Base-by-base conservation (phyloP, 2,888 invertebrate genomes). In the Alloplasta piceator region DNA sequence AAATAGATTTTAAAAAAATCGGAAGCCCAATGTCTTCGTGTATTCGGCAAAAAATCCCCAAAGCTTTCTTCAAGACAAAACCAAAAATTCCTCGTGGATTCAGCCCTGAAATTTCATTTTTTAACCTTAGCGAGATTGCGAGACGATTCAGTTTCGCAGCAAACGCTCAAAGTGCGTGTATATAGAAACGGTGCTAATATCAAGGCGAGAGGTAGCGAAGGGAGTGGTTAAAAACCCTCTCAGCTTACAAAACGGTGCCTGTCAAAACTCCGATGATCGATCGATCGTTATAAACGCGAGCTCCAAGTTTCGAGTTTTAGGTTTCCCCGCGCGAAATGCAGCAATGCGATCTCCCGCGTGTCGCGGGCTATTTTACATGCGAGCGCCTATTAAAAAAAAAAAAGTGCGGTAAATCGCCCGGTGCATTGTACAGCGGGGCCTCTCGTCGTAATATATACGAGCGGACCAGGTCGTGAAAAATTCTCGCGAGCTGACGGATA, bases 231-330 rank as follows among this genome's bases (percentile, higher is more conserved):
- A 26, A 26, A 39, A 52, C 58, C 70, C 66, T 81, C 81, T 87
- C 87, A 83, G 86, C 83, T 87, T 88, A 88, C 89, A 85, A 88
- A 87, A 88, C 86, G 86, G 84, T 3, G 72, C 84, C 85, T 88
- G 90, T 90, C 90, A 90, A 89, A 90, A 89, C 89, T 87, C 81
- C 83, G 78, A 88, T 90, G 90, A 90, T 90, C 86, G 86, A 90
- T 90, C 88, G 90, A 83, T 86, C 87, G 87, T 89, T 26, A 81
- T 74, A 74, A 81, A 3, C 87, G 86, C 85, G 73, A 78, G 75
- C 77, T 78, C 77, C 46, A 80, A 83, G 84, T 86, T 88, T 86
- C 78, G 85, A 85, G 86, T 85, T 88, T 88, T 84, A 83, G 87
- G 85, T 80, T 71, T 82, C 78, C 82, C 50, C 46, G 43, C 43